These are phyloP conservation scores for Drosophila neotestacea DNA, from an alignment of 2,888 invertebrate species.

Conservation along the genomic window DNA sequence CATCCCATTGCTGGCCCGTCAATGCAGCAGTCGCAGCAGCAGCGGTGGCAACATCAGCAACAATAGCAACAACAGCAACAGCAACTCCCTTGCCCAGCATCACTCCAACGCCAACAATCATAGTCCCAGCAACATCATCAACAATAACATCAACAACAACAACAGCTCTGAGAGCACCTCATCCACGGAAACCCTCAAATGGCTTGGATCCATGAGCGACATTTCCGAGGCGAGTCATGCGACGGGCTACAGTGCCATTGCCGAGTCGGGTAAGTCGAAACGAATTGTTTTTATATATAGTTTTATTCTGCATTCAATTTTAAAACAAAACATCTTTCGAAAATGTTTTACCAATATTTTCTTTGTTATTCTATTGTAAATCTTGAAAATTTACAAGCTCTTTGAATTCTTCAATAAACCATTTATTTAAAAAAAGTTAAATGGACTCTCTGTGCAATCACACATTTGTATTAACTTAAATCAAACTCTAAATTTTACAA, in stretches of 20 bases:
- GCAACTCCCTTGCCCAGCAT: conserved; percentile 40
- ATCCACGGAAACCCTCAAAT: conserved; percentile 92
- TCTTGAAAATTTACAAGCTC: too few species aligned
- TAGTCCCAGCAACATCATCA: conserved; percentile 45
- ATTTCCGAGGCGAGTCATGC: conserved; percentile 88
- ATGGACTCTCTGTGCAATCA: too few species aligned
- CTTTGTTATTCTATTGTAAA: too few species aligned
- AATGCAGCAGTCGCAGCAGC: conserved; percentile 52
- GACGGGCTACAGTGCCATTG: conserved; percentile 86
- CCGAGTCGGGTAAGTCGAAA: conserved; percentile 84
- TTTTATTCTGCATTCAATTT: not conserved
- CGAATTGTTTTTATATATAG: too few species aligned
- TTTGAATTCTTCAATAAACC: too few species aligned
- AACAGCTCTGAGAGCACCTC: conserved; percentile 85
- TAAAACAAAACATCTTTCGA: not conserved
- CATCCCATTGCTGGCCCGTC: conserved; percentile 68
- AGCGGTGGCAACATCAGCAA: conserved; percentile 47
- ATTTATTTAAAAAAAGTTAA: too few species aligned
- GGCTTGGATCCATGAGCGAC: conserved; percentile 92
- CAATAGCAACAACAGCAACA: conserved; percentile 31
- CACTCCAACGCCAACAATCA: conserved; percentile 44
- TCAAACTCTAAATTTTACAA: too few species aligned
- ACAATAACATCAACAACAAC: conserved; percentile 62
- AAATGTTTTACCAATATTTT: too few species aligned
- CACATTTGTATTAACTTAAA: too few species aligned